Conservation (phyloP, 2,888 invertebrate genomes). For the Seladonia tumulorum region DNA sequence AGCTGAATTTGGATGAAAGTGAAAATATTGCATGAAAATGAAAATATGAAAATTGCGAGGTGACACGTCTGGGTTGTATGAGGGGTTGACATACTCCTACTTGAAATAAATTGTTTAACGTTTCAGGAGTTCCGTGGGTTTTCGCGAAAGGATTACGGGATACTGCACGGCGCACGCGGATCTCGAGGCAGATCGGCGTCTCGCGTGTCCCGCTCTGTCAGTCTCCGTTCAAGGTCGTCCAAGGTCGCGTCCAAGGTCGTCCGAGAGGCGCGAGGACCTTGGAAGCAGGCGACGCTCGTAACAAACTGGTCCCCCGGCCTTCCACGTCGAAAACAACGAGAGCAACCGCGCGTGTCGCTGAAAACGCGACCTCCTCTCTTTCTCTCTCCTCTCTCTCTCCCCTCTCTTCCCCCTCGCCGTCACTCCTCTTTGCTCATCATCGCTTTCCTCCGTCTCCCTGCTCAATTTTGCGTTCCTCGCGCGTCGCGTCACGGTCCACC, state of each 20-base stretch:
- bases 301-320: slow-evolving; percentile 66
- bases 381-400: background rate
- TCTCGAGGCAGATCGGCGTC: slow-evolving; percentile 27
- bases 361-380: slow-evolving; percentile 15
- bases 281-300: slow-evolving; percentile 56
- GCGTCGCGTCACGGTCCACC: background rate
- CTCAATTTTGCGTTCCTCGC: background rate
- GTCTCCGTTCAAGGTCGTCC: slow-evolving; percentile 75
- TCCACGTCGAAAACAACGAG: slow-evolving; percentile 53
- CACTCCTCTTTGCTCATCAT: background rate
- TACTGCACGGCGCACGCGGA: slow-evolving; percentile 10
- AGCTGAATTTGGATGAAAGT: background rate
- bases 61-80: no score
- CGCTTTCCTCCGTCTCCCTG: background rate
- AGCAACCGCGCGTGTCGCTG: slow-evolving; percentile 21
- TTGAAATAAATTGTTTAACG: background rate
- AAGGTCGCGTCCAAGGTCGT: slow-evolving; percentile 79
- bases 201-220: slow-evolving; percentile 42
- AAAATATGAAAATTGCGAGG: no score
- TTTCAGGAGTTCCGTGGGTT: background rate
- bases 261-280: slow-evolving; percentile 71
- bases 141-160: slow-evolving; percentile 38
- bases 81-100: background rate
- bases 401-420: background rate
- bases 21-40: no score